phyloP scores from a whole-genome alignment of 2,888 invertebrate genomes.

The Mythimna ferrago region DNA sequence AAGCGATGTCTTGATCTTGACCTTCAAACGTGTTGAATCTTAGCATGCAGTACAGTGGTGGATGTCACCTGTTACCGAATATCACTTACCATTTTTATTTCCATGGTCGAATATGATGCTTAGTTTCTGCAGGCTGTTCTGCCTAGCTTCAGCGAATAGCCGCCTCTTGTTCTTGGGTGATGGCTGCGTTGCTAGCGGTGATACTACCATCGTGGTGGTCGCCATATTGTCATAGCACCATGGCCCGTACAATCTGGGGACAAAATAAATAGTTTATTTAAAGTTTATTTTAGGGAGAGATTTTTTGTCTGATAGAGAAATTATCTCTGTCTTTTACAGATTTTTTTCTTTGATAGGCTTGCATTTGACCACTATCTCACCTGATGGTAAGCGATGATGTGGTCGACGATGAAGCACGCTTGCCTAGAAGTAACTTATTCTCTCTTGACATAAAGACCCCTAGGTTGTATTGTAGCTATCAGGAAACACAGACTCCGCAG shows the following conservation, averaged over 20 bases:
- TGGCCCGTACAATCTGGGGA: conserved; percentile 52
- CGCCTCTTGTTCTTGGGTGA: conserved; percentile 85
- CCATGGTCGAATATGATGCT: conserved; percentile 88
- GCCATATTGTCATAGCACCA: conserved; percentile 76
- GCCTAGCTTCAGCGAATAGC: conserved; percentile 86
- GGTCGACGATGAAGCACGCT: too few species aligned
- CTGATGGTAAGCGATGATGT: too few species aligned
- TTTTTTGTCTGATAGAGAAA: not conserved
- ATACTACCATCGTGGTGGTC: conserved; percentile 86
- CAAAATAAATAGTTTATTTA: conserved; percentile 7
- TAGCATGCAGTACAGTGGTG: not conserved
- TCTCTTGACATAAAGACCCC: too few species aligned
- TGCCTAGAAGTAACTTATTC: too few species aligned
- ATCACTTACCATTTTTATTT: conserved; percentile 80
- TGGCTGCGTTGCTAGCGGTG: conserved; percentile 83
- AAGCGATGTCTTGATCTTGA: not conserved
- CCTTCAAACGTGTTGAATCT: not conserved
- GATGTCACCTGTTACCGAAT: not conserved
- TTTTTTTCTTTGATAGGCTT: not conserved
- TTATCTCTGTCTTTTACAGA: not conserved
- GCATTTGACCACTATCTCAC: too few species aligned
- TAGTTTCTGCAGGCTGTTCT: conserved; percentile 85
- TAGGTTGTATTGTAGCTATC: too few species aligned
- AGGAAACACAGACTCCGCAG: too few species aligned
- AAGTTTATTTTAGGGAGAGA: not conserved